Conservation (phyloP, 1,140 invertebrate species). For the Stegodyphus mimosarum region DNA sequence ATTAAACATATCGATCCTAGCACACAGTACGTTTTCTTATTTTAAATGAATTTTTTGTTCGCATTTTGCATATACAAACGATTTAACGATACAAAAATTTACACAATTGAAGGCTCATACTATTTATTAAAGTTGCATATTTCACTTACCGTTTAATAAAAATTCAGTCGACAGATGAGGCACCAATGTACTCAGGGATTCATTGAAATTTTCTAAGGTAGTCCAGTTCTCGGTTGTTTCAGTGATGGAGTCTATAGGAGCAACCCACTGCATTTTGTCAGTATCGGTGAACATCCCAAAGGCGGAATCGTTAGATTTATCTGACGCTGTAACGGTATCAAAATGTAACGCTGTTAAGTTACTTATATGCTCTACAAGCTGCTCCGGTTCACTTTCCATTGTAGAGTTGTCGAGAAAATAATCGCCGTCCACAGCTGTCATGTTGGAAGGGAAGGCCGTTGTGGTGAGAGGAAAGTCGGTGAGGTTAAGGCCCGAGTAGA, state of each 20-base stretch:
- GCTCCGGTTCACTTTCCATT: conserved; percentile 5
- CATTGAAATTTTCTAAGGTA: background rate
- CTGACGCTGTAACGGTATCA: background rate
- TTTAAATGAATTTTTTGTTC: no score
- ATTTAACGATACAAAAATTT: no score
- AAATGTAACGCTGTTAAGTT: conserved; percentile 47
- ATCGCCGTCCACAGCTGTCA: conserved; percentile 24
- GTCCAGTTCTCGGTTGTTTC: conserved; percentile 32
- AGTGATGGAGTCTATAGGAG: conserved; percentile 10
- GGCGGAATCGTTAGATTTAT: conserved; percentile 8
- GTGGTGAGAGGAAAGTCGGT: conserved; percentile 10
- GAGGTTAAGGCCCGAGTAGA: conserved; percentile 11
- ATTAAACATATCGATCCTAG: no score
- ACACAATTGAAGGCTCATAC: no score
- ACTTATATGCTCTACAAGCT: conserved; percentile 2
- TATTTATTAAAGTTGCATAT: background rate
- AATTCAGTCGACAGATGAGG: conserved; percentile 8
- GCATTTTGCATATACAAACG: background rate
- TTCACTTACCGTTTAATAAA: conserved; percentile 35
- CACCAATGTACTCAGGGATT: conserved; percentile 1
- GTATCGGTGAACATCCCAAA: conserved; percentile 6
- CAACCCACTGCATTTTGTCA: conserved; percentile 36
- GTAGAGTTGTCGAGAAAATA: conserved; percentile 50
- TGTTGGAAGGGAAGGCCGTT: background rate
- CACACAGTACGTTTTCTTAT: no score